These are phyloP conservation scores for Acheta domesticus DNA, from an alignment of 2,888 invertebrate species.

Conservation along the genomic window DNA sequence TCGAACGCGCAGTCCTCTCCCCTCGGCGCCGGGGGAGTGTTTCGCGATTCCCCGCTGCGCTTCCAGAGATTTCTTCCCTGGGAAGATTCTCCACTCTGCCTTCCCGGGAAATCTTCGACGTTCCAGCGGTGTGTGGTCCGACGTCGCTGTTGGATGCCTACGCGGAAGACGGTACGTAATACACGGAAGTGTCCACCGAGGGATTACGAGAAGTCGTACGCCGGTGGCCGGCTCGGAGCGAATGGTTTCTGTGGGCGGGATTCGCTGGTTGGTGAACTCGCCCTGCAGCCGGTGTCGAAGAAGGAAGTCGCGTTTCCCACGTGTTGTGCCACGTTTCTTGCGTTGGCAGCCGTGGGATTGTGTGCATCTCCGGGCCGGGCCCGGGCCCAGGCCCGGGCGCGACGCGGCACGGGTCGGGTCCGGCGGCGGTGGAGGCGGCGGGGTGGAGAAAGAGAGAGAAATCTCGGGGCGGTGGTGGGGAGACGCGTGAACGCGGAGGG, in stretches of 20 bases:
- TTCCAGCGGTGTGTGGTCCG: no score
- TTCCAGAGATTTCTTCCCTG: neutral
- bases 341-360: slow-evolving; percentile 1
- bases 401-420: neutral
- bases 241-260: no score
- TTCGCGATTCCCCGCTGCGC: neutral
- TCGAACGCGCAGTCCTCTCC: neutral
- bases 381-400: neutral
- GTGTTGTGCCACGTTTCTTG: neutral
- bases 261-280: no score
- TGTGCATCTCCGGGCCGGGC: neutral
- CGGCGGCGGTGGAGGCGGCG: neutral
- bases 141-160: no score
- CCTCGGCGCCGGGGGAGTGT: neutral
- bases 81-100: neutral
- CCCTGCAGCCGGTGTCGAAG: neutral
- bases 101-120: neutral
- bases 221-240: no score
- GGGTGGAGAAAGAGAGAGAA: neutral
- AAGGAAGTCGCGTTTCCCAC: neutral
- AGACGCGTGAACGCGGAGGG: slow-evolving; percentile 48
- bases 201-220: no score
- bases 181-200: no score
- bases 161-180: no score
- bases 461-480: neutral